phyloP scores from a whole-genome alignment of 2,888 invertebrate genomes.

The Nephrotoma guestfalica region DNA sequence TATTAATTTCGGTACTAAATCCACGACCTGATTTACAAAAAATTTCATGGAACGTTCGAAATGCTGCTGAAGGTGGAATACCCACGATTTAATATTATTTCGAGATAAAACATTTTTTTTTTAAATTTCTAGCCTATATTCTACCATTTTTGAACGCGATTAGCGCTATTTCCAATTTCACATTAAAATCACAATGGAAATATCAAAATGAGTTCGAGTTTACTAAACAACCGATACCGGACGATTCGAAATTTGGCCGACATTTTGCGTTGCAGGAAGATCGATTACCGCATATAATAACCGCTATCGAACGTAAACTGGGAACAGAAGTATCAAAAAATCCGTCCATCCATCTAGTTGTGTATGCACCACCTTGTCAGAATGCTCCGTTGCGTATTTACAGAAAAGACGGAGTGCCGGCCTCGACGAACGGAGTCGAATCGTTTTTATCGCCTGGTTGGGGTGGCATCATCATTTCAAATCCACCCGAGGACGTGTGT shows the following conservation, averaged over 20 bases:
- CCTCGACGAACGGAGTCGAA: constrained; percentile 37
- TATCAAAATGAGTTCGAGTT: constrained; percentile 68
- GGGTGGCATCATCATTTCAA: constrained; percentile 76
- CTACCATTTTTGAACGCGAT: constrained; percentile 59
- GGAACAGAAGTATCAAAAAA: constrained; percentile 70
- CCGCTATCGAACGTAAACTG: constrained; percentile 73
- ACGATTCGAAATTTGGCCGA: constrained; percentile 34
- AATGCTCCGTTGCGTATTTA: constrained; percentile 61
- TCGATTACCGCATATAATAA: constrained; percentile 67
- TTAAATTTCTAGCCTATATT: constrained; percentile 49
- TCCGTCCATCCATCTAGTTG: constrained; percentile 70
- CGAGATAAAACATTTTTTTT: constrained; percentile 6
- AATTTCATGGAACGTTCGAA: constrained; percentile 52
- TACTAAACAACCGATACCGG: constrained; percentile 41
- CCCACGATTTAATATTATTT: constrained; percentile 6
- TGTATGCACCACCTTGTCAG: constrained; percentile 65
- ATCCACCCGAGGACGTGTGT: constrained; percentile 46
- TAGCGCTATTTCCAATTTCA: constrained; percentile 57
- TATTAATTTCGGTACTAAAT: constrained; percentile 70
- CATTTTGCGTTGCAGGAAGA: constrained; percentile 52
- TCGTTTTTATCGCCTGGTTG: constrained; percentile 75
- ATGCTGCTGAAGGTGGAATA: constrained; percentile 46
- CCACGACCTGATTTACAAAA: constrained; percentile 59
- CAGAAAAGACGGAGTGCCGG: constrained; percentile 33
- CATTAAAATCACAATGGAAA: constrained; percentile 78